Evolutionary conservation across 1,140 invertebrate species (phyloP), one percentile per base, ranked within the genome.

Genomic region (Helicoverpa zea): DNA sequence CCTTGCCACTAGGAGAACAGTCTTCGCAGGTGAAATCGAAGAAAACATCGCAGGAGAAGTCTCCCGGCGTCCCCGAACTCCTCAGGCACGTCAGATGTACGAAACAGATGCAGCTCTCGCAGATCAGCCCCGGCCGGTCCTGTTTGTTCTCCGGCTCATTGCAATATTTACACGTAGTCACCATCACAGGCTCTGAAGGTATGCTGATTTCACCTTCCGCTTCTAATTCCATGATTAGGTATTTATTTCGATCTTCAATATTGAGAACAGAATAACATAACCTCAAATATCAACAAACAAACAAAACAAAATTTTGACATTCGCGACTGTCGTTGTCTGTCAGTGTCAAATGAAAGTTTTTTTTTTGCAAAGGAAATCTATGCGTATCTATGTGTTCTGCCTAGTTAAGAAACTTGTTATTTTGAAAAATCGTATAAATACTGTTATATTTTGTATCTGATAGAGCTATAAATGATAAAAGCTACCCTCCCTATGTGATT

Each of bases 31-130:
- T 96, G 56, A 97, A 97, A 52, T 96, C 95, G 80, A 97, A 98
- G 89, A 98, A 98, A 11, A 97, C 96, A 95, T 98, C 98, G 29
- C 97, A 97, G 2, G 96, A 87, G 16, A 98, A 94, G 74, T 96
- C 96, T 0, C 96, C 97, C 0, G 97, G 97, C 9, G 96, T 96
- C 18, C 96, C 96, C 12, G 95, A 95, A 49, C 96, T 91, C 80
- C 94, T 94, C 47, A 97, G 90, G 87, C 97, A 97, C 16, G 91
- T 91, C 14, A 97, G 87, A 87, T 97, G 97, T 47, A 97, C 96
- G 82, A 95, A 95, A 82, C 85, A 83, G 1, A 90, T 86, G 85
- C 97, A 97, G 58, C 89, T 86, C 18, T 90, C 87, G 84, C 96
- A 97, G 43, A 88, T 86, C n/a, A 95, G 83, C 2, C 90, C 91